A percentile compares a stretch with the other conserved stretches of the same genome.
These are phyloP conservation scores for Gobio gobio DNA, from an alignment of 2,113 vertebrate species.

Conservation along the genomic window DNA sequence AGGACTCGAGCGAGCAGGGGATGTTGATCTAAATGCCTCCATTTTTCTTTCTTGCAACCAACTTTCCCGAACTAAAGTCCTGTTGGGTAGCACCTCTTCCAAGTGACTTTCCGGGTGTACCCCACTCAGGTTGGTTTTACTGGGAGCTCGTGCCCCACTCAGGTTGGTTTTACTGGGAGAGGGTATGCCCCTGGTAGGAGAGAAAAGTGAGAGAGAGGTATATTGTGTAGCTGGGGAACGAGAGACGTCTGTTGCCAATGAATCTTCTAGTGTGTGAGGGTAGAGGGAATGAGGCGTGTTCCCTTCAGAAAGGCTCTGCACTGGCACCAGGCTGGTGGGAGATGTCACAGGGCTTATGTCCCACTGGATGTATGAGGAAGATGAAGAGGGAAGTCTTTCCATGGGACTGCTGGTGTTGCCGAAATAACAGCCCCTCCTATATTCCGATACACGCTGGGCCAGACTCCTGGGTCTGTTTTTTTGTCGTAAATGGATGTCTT, in stretches of 20 bases:
- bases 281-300: constrained; percentile 46
- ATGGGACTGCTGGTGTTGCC: constrained; percentile 79
- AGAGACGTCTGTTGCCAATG: constrained; percentile 55
- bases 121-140: constrained; percentile 50
- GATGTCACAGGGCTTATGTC: constrained; percentile 79
- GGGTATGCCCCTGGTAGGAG: constrained; percentile 56
- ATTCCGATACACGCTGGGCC: constrained; percentile 69
- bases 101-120: constrained; percentile 54
- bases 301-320: constrained; percentile 57
- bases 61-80: constrained; percentile 59
- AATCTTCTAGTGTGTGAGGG: constrained; percentile 57
- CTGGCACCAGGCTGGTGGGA: constrained; percentile 69
- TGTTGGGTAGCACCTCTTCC: constrained; percentile 54
- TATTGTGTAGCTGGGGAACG: constrained; percentile 69
- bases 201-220: constrained; percentile 69
- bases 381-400: constrained; percentile 59
- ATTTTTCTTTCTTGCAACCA: constrained; percentile 46
- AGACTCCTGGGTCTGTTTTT: constrained; percentile 67
- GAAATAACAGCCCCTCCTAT: constrained; percentile 78
- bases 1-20: constrained; percentile 55
- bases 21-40: constrained; percentile 48
- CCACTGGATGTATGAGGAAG: constrained; percentile 72
- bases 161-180: constrained; percentile 50
- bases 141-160: constrained; percentile 41
- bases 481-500: constrained; percentile 71